phyloP scores from a whole-genome alignment of 2,888 invertebrate species.

The Axea sp. region DNA sequence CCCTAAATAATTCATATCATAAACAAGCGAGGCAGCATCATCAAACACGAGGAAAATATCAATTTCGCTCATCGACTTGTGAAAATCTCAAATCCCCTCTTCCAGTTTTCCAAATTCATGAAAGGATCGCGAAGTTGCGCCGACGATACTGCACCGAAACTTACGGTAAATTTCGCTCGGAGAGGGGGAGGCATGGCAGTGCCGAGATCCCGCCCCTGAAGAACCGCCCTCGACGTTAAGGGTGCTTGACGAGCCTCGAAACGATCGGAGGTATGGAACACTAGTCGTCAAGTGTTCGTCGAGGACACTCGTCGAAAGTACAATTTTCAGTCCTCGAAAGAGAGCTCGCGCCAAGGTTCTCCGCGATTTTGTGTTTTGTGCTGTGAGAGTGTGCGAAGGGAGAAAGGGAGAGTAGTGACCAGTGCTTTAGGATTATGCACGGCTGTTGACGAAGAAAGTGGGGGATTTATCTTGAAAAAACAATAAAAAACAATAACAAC shows the following conservation, averaged over 20 bases:
- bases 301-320: constrained; percentile 77
- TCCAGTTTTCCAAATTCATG: neutral
- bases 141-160: constrained; percentile 33
- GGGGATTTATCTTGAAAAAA: constrained; percentile 11
- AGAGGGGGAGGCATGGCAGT: constrained; percentile 50
- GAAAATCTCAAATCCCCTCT: constrained; percentile 15
- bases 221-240: constrained; percentile 74
- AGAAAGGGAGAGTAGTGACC: constrained; percentile 19
- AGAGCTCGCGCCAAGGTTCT: constrained; percentile 7
- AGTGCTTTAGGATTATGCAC: constrained; percentile 37
- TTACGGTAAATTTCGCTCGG: constrained; percentile 47
- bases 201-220: constrained; percentile 69
- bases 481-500: too few relatives aligned
- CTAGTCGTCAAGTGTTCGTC: constrained; percentile 79
- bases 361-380: constrained; percentile 18
- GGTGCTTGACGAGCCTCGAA: constrained; percentile 73
- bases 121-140: constrained; percentile 11
- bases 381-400: constrained; percentile 2
- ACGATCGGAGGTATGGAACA: constrained; percentile 75
- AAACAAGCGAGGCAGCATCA: too few relatives aligned
- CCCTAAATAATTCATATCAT: too few relatives aligned
- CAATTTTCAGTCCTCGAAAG: constrained; percentile 67
- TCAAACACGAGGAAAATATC: constrained; percentile 27
- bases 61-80: constrained; percentile 6
- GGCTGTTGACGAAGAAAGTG: constrained; percentile 37